phyloP scores from a whole-genome alignment of 2,888 invertebrate species.

The Cerceris rybyensis region DNA sequence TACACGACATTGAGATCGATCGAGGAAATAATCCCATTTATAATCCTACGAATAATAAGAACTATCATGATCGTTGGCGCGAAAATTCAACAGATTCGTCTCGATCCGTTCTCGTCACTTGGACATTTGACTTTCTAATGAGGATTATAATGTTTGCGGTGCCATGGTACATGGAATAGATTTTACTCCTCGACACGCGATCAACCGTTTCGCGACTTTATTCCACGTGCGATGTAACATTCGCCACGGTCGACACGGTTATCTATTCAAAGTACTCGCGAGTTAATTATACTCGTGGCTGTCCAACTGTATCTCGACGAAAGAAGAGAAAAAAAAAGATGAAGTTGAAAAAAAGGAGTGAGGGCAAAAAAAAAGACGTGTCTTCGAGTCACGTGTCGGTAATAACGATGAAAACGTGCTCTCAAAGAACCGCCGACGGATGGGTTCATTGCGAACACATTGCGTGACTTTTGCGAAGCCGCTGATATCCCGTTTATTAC shows the following conservation, averaged over 20 bases:
- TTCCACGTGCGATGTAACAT: not conserved
- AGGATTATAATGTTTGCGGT: conserved; percentile 42
- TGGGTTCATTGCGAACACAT: conserved; percentile 22
- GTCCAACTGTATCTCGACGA: too few relatives aligned
- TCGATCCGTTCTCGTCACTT: not conserved
- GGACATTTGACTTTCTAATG: conserved; percentile 16
- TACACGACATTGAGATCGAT: too few relatives aligned
- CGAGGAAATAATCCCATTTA: not conserved
- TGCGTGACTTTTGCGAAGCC: conserved; percentile 36
- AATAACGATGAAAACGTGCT: conserved; percentile 42
- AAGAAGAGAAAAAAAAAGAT: too few relatives aligned
- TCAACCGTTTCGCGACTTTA: conserved; percentile 18
- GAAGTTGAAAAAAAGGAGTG: too few relatives aligned
- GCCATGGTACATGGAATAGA: conserved; percentile 38
- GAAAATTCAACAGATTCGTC: too few relatives aligned
- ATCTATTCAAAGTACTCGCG: conserved; percentile 7
- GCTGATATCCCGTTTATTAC: conserved; percentile 12
- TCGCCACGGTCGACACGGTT: conserved; percentile 10
- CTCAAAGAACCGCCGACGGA: conserved; percentile 21
- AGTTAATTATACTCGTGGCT: conserved; percentile 40
- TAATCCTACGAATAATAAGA: too few relatives aligned
- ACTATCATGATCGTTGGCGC: too few relatives aligned
- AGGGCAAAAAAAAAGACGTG: conserved; percentile 6
- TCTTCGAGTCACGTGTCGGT: conserved; percentile 37
- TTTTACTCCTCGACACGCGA: conserved; percentile 44